phyloP scores from a whole-genome alignment of 2,113 vertebrate genomes.

The Equus quagga region DNA sequence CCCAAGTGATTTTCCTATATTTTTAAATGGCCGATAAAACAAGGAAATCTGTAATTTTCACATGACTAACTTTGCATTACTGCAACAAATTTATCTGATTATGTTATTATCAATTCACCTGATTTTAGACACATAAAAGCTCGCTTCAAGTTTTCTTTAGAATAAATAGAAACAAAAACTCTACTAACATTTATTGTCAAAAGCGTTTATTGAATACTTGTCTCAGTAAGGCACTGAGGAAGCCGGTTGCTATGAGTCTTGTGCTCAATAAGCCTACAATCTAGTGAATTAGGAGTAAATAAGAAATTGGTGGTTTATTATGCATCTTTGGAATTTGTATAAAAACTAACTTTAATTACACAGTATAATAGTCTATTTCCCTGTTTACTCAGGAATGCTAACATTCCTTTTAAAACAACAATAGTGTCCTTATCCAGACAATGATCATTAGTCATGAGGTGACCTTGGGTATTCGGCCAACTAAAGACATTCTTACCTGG shows the following conservation, averaged over 20 bases:
- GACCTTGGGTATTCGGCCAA: constrained; percentile 15
- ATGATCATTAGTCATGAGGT: constrained; percentile 7
- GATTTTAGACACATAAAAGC: not conserved
- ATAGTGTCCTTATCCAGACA: not conserved
- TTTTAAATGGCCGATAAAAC: not conserved
- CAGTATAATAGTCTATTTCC: not conserved
- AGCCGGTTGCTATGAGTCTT: not conserved
- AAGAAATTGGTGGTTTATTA: not conserved
- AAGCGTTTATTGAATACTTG: not conserved
- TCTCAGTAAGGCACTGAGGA: not conserved
- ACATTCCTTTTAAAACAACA: constrained; percentile 50
- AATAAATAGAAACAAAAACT: not conserved
- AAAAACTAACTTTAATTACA: not conserved
- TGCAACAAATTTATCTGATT: not conserved
- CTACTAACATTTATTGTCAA: not conserved
- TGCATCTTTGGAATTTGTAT: not conserved
- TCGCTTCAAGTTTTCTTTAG: not conserved
- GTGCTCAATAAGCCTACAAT: not conserved
- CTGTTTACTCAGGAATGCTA: constrained; percentile 8
- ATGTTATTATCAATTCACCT: not conserved
- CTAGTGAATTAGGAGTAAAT: not conserved
- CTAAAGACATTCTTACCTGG: constrained; percentile 18
- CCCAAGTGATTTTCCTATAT: not conserved
- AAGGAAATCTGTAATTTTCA: not conserved
- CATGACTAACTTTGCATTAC: not conserved